Base-by-base conservation (phyloP, 2,888 invertebrate species). In the Aleiodes alternator region DNA sequence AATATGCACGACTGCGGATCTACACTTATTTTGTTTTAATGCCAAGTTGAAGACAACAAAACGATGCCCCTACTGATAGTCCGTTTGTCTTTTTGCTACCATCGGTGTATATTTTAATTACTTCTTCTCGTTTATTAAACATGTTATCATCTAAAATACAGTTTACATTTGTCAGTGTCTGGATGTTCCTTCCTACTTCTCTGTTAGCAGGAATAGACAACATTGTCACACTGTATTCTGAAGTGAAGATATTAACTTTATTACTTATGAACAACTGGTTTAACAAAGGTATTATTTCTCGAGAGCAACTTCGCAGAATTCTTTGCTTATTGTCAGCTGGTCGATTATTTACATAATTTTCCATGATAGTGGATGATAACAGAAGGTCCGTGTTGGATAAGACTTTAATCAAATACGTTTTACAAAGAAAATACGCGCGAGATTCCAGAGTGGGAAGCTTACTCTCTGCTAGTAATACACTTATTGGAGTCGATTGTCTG, bases 321-420 rank as follows among this genome's bases (percentile, higher is more conserved):
- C 31, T 57, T 1, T 16, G 29, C 31, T n/a, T 59, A 6, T 23
- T 31, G n/a, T 34, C 7, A 12, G 3, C n/a, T 11, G 51, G 11
- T 11, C n/a, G 31, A 12, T 14, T 31, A n/a, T 59, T 59, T 5
- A 34, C 29, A 12, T 57, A 55, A 16, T 23, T 8, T 56, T 56
- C 5, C 3, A 55, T n/a, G 31, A 57, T 57, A 4, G 57, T 57
- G n/a, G 57, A 29, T 31, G 61, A 38, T 8, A 61, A 4, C 61
- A 38, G 61, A 14, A 16, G 12, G 61, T 14, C 14, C 2, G 3
- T n/a, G 9, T 61, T 61, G 14, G 61, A 61, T 7, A 61, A 11
- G n/a, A 14, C 14, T 50, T 68, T 68, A 5, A 51, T 9, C 11
- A 68, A 14, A n/a, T 14, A 66, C 43, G 31, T 68, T 14, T 69